A percentile compares a stretch with the other conserved stretches of the same genome.
Conservation (phyloP, 2,113 vertebrate species). For the Anolis carolinensis region DNA sequence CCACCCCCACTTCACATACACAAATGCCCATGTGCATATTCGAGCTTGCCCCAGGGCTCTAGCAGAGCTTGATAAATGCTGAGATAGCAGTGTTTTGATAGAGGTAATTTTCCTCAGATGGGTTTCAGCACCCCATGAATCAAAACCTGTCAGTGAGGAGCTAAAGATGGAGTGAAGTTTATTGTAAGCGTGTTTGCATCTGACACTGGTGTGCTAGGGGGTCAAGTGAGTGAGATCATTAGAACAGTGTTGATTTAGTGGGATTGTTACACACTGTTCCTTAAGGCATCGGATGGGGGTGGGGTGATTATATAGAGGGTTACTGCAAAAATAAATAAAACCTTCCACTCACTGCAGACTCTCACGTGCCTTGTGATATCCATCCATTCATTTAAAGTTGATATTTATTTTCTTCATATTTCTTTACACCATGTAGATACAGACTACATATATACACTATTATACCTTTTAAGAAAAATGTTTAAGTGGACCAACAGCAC, state of each 20-base stretch:
- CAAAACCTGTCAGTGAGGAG: constrained; percentile 88
- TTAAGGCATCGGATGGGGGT: constrained; percentile 47
- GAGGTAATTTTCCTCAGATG: constrained; percentile 88
- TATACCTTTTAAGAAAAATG: neutral
- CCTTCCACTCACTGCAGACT: neutral
- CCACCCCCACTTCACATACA: constrained; percentile 53
- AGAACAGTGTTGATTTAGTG: constrained; percentile 91
- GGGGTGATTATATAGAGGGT: constrained; percentile 20
- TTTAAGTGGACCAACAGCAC: neutral
- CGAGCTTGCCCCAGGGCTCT: constrained; percentile 64
- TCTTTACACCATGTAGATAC: neutral
- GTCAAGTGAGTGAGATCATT: constrained; percentile 92
- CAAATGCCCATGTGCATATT: constrained; percentile 60
- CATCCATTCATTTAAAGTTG: constrained; percentile 25
- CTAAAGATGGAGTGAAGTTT: constrained; percentile 85
- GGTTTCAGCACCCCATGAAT: constrained; percentile 88
- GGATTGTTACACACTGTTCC: constrained; percentile 72
- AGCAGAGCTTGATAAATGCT: constrained; percentile 82
- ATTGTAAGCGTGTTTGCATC: constrained; percentile 86
- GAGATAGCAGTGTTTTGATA: constrained; percentile 83
- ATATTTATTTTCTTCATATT: neutral
- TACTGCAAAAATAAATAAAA: constrained; percentile 43
- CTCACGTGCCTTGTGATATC: constrained; percentile 5
- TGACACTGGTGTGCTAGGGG: constrained; percentile 81
- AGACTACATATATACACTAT: neutral